Base-by-base conservation (phyloP, 2,888 invertebrate species). In the Calliphora vomitoria region DNA sequence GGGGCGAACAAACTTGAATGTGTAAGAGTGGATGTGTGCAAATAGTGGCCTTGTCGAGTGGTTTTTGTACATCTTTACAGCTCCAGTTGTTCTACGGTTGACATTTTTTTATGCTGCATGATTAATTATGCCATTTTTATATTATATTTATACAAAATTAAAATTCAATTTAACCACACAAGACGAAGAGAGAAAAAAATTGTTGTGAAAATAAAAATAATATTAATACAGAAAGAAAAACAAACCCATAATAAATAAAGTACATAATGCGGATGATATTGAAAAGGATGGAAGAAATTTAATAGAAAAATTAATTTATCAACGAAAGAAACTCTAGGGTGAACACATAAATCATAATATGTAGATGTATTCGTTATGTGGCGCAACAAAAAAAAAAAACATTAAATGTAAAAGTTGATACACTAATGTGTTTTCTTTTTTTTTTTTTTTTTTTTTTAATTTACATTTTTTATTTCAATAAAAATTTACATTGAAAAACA, bases 41-140 rank as follows among this genome's bases (percentile, higher is more conserved):
- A n/a, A 50, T 0, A 53, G 18, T 82, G 76, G 38, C 80, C 76
- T 76, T 84, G 64, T 68, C 50, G 47, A 41, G 38, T 58, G 47
- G 55, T 68, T 78, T 79, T 74, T 47, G 18, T 81, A 47, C 35
- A 35, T 35, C 35, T 82, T 66, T 66, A 47, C 47, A 53, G 82
- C 25, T 68, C 53, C 62, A 62, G 55, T 79, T 87, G 64, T 84
- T 60, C 25, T 79, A 68, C 55, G 82, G 74, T 85, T 87, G 87
- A 87, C 87, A 87, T 66, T 87, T 82, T n/a, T 74, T 58, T 86
- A 84, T 87, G 78, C 84, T 69, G 78, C 78, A 82, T 87, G 87
- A 87, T 87, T 87, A 85, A 87, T 87, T 85, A 82, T 85, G 78
- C 78, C 82, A 82, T 82, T 85, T 81, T 85, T 79, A 60, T 81